phyloP scores from a whole-genome alignment of 2,113 vertebrate species.

The Ia io region DNA sequence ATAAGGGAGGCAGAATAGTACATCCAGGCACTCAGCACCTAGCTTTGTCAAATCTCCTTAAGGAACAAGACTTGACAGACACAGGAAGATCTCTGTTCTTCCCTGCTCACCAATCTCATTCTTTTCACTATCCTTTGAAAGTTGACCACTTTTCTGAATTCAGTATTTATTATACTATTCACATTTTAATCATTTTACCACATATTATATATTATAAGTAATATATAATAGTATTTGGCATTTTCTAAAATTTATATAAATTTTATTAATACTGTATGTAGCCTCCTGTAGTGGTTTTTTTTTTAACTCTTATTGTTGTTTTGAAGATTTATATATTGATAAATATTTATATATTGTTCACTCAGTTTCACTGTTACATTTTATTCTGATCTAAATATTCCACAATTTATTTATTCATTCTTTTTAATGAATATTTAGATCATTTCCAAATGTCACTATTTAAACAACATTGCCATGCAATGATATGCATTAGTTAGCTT shows the following conservation, averaged over 20 bases:
- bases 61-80: not conserved
- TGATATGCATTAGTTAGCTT: not conserved
- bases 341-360: not conserved
- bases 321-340: not conserved
- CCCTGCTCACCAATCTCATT: not conserved
- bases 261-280: not conserved
- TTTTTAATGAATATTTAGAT: not conserved
- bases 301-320: not conserved
- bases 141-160: not conserved
- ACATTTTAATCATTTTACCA: slow-evolving; percentile 9
- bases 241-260: slow-evolving; percentile 20
- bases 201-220: not conserved
- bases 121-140: not conserved
- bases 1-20: not conserved
- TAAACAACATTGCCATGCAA: not conserved
- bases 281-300: not conserved
- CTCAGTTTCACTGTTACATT: not conserved
- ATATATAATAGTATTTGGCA: not conserved
- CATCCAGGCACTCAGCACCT: not conserved
- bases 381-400: not conserved
- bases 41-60: not conserved
- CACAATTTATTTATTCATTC: not conserved
- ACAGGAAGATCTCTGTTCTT: not conserved
- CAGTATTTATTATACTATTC: not conserved
- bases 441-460: slow-evolving; percentile 20